These are phyloP conservation scores for Palythoa heliodiscus DNA, from an alignment of 92 coral and sea anemone species.

Conservation along the genomic window DNA sequence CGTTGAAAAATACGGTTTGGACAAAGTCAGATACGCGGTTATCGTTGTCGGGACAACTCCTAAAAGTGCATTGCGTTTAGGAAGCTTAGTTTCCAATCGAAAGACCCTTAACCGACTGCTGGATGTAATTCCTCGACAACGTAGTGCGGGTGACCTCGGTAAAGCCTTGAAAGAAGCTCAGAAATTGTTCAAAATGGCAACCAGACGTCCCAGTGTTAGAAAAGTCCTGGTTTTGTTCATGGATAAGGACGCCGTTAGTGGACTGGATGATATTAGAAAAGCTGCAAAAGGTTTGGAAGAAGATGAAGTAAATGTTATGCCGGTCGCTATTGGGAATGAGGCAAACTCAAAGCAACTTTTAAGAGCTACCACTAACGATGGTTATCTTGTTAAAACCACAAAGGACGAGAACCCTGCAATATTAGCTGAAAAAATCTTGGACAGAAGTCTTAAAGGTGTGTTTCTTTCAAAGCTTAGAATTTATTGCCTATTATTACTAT, in stretches of 20 bases:
- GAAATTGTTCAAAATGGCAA: conserved; percentile 24
- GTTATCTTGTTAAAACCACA: conserved; percentile 7
- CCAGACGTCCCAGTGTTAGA: conserved; percentile 23
- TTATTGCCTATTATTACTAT: background rate
- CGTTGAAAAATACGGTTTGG: conserved; percentile 59
- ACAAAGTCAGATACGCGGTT: conserved; percentile 63
- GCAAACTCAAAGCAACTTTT: conserved; percentile 72
- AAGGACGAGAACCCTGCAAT: background rate
- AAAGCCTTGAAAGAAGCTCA: conserved; percentile 60
- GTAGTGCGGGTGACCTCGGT: conserved; percentile 56
- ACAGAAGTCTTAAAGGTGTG: conserved; percentile 75
- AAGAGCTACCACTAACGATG: conserved; percentile 41
- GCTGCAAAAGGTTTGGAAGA: conserved; percentile 77
- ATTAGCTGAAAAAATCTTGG: conserved; percentile 72
- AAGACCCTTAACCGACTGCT: conserved; percentile 49
- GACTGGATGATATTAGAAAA: conserved; percentile 42
- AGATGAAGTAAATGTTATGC: conserved; percentile 57
- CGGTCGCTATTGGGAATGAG: conserved; percentile 71
- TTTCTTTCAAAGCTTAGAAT: background rate
- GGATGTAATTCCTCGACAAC: conserved; percentile 45
- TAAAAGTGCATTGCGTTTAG: conserved; percentile 42
- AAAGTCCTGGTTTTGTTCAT: conserved; percentile 59
- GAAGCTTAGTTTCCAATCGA: conserved; percentile 27
- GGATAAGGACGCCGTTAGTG: conserved; percentile 57
- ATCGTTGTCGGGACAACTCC: conserved; percentile 62